Evolutionary conservation across 2,797 vertebrate species (phyloP).

Genomic region (Lophotriccus pileatus): DNA sequence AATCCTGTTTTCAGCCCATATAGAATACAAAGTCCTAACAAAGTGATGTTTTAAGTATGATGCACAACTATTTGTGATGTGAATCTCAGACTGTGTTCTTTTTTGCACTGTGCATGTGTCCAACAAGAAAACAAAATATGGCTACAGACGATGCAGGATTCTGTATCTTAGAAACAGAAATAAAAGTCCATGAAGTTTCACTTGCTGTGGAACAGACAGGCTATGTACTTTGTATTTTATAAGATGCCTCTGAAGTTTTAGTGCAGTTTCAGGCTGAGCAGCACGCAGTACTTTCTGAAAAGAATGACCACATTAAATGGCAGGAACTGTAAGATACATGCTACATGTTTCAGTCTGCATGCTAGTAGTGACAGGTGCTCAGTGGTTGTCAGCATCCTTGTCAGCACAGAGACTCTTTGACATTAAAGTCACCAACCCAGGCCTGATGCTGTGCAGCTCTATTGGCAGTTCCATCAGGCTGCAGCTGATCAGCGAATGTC

Average conservation of each 20-base stretch:
- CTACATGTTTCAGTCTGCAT: conserved; percentile 46
- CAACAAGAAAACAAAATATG: neutral
- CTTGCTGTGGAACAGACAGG: neutral
- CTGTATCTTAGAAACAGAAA: neutral
- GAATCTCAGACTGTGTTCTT: neutral
- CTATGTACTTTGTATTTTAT: neutral
- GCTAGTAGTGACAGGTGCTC: conserved; percentile 71
- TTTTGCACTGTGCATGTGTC: neutral
- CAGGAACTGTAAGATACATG: conserved; percentile 54
- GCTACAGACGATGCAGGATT: neutral
- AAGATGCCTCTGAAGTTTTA: neutral
- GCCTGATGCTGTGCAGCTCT: conserved; percentile 63
- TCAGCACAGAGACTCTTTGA: conserved; percentile 73
- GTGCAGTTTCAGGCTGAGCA: conserved; percentile 20
- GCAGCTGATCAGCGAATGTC: conserved; percentile 70
- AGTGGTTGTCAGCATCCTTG: conserved; percentile 73
- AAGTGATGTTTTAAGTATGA: neutral
- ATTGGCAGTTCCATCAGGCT: conserved; percentile 80
- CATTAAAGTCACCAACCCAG: conserved; percentile 71
- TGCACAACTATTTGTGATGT: neutral
- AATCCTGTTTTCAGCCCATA: neutral
- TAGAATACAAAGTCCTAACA: neutral
- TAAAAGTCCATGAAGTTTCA: neutral
- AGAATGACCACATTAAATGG: conserved; percentile 27
- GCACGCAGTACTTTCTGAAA: neutral